These are phyloP conservation scores for Seriola rivoliana DNA, from an alignment of 2,113 vertebrate genomes.

Conservation along the genomic window DNA sequence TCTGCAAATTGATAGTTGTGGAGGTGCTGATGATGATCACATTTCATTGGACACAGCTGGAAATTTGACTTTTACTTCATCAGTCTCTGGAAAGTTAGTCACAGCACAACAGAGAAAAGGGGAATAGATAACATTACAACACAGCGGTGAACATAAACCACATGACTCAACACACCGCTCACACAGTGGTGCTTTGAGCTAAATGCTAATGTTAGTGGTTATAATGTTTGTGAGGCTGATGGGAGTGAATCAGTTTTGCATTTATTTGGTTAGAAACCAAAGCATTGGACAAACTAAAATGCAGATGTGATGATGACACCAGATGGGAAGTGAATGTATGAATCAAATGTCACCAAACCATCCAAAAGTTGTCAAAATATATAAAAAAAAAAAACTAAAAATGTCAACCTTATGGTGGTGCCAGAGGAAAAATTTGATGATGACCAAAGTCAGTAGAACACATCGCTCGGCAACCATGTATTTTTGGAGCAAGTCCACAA, in stretches of 20 bases:
- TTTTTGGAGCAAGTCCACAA: neutral
- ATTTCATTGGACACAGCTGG: neutral
- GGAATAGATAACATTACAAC: neutral
- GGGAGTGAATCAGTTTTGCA: neutral
- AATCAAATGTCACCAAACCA: neutral
- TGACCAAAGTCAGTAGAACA: neutral
- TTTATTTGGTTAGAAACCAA: neutral
- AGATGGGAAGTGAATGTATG: neutral
- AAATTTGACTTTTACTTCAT: constrained; percentile 14
- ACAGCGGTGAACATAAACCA: neutral
- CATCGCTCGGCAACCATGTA: neutral
- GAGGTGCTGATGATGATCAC: neutral
- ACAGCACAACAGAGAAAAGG: neutral
- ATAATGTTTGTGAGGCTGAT: neutral
- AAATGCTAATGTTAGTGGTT: neutral
- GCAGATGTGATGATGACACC: neutral
- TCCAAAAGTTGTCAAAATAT: neutral
- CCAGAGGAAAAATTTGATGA: neutral
- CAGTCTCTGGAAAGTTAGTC: neutral
- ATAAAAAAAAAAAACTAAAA: neutral
- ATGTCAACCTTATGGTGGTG: neutral
- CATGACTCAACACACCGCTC: neutral
- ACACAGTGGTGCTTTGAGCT: neutral
- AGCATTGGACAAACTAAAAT: neutral
- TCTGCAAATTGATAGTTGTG: neutral